Evolutionary conservation across 2,113 vertebrate genomes (phyloP), one percentile per base, ranked within the genome.

Genomic region (Pachyramphus minor): DNA sequence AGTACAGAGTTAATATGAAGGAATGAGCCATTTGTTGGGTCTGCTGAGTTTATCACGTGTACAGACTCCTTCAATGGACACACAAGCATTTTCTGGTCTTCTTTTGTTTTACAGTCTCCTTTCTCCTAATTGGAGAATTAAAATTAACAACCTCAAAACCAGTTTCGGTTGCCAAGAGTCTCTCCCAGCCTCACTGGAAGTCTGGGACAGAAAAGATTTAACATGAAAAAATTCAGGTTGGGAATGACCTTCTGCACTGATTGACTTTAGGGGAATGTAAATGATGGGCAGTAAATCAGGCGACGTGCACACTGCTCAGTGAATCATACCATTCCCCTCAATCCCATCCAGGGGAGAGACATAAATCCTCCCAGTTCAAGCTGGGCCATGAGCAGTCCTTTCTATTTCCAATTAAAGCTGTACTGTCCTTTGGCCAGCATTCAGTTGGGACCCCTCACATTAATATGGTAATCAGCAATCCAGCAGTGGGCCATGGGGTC

Each of bases 221-320:
- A 98, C 88, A 37, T 98, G 97, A 92, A 95, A 97, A 93, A 96
- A 90, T 91, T 97, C 97, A 98, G 98, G 97, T 97, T 96, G 97
- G 92, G 92, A 94, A 92, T 99, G 98, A 99, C 98, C 98, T 99
- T 99, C 98, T 96, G 95, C 97, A 95, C 98, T 98, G 98, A 98
- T 98, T 98, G 98, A 98, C 98, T 98, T 98, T 97, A 98, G 98
- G 94, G 87, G 97, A 97, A 97, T 98, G 97, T 98, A 98, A 98
- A 99, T 98, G 98, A 98, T 98, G 97, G 97, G 97, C 92, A 97
- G 97, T 99, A 99, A 99, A 99, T 99, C 98, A 98, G 97, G 87
- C 82, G 74, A 94, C 83, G 72, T 96, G 85, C 89, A 64, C 41
- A 23, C 84, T 50, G 76, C 97, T 97, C 95, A 81, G 83, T 98